phyloP scores from a whole-genome alignment of 2,888 invertebrate genomes.

The Prenolepis imparis region DNA sequence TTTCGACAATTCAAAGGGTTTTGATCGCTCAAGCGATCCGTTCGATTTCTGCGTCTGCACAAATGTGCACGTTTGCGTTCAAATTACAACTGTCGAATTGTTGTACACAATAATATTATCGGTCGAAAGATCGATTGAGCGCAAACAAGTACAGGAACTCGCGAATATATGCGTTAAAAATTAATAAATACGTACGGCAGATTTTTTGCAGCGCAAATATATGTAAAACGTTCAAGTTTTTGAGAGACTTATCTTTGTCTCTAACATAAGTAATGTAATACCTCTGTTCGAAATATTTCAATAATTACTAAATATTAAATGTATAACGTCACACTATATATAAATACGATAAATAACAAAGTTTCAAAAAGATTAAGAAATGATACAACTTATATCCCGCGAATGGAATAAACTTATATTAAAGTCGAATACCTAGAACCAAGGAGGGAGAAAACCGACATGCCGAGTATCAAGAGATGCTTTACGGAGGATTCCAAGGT shows the following conservation, averaged over 20 bases:
- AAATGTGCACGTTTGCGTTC: background rate
- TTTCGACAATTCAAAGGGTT: conserved; percentile 31
- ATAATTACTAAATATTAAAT: background rate
- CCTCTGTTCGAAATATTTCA: background rate
- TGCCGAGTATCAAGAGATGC: background rate
- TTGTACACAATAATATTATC: background rate
- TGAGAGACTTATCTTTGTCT: background rate
- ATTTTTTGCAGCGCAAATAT: background rate
- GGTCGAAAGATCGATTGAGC: conserved; percentile 21
- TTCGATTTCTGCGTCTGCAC: conserved; percentile 1
- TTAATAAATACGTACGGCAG: background rate
- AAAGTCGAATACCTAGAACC: background rate
- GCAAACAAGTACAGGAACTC: background rate
- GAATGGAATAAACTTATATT: background rate
- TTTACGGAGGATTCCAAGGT: background rate
- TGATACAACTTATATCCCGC: background rate
- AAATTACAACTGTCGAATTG: conserved; percentile 14
- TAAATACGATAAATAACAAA: background rate
- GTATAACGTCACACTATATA: background rate
- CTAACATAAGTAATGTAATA: background rate
- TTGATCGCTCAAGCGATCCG: conserved; percentile 33
- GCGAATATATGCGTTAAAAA: background rate
- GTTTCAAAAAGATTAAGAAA: background rate
- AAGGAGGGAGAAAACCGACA: background rate
- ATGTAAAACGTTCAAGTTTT: background rate